Evolutionary conservation across 2,797 vertebrate genomes (phyloP), one percentile per base, ranked within the genome.

Genomic region (Micromesistius poutassou): DNA sequence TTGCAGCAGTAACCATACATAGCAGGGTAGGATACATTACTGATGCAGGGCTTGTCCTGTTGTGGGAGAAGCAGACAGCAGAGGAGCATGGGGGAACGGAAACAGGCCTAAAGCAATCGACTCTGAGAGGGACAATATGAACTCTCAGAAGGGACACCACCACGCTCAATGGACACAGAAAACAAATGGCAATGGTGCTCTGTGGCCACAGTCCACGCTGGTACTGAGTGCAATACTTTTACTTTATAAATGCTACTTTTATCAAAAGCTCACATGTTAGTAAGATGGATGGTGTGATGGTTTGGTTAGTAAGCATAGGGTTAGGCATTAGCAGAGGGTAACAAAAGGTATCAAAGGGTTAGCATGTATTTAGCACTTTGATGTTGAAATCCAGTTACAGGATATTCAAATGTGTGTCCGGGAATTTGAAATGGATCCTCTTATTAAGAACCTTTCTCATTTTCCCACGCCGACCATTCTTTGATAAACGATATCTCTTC

Each of bases 91-190:
- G 91, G 50, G 91, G 87, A 81, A 87, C 90, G 91, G 87, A 93
- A 84, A 87, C 87, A 84, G 83, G 83, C 81, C 80, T 40, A 84
- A 87, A 76, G 80, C 85, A 86, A 81, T 83, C 84, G 80, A 82
- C 71, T 80, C 71, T 79, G 84, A 90, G 86, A 92, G 89, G 89
- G 90, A 92, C 93, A 80, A 85, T 86, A 81, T 83, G 85, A 80
- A 82, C 71, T 81, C 87, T 89, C 84, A 90, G 86, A 92, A 89
- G 89, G 90, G 91, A 93, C 91, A 92, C 91, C 91, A 92, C 91
- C 91, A 92, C 89, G 88, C 86, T 81, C 81, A 88, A 90, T 82
- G 83, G 85, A 92, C 81, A 90, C 30, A 30, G 13, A 31, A 71
- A 30, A 30, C 13, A 10, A 2, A 13, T 31, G 2, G 30, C 68